Base-by-base conservation (phyloP, 2,797 vertebrate genomes). In the Carcharodon carcharias region DNA sequence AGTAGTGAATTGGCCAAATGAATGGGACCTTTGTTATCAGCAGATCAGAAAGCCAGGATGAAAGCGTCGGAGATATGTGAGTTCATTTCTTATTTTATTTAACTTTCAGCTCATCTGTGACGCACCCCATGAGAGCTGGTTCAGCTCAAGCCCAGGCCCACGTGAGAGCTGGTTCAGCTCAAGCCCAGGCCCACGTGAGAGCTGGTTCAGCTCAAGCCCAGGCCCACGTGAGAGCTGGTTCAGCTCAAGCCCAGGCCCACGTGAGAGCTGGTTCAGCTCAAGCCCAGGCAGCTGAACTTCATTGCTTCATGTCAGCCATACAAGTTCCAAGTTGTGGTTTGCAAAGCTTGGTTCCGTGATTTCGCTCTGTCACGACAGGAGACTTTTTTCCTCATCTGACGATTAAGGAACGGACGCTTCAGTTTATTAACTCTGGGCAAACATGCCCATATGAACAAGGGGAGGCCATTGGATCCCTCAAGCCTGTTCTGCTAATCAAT, bases 61-160 rank as follows among this genome's bases (percentile, higher is more conserved):
- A 73, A 95, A 95, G 65, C 65, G 56, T n/a, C 18, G 1, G 40
- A 93, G 91, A 67, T 93, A n/a, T 1, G 73, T 73, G 45, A 95
- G 94, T 73, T 95, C 94, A 73, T 95, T 67, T 35, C 67, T 73
- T 71, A 95, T 95, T 95, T 95, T 54, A 54, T 95, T 95, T 95
- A 31, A 95, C 45, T 54, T 58, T 54, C 67, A 16, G 45, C 40
- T 56, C 16, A 56, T 71, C 94, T 31, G 94, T 31, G 67, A 69
- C 14, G 6, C 67, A 95, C 26, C 65, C 35, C 7, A 67, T 73
- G 94, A 73, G 31, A 12, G 23, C 3, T 3, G 61, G 63, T 8
- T 93, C 61, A 6, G 5, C 88, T 31, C 3, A 3, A 11, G 73
- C 73, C 4, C 67, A 50, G 45, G 45, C 45, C 26, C 65, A 35